These are phyloP conservation scores for Galeruca laticollis DNA, from an alignment of 2,888 invertebrate species.

Conservation along the genomic window DNA sequence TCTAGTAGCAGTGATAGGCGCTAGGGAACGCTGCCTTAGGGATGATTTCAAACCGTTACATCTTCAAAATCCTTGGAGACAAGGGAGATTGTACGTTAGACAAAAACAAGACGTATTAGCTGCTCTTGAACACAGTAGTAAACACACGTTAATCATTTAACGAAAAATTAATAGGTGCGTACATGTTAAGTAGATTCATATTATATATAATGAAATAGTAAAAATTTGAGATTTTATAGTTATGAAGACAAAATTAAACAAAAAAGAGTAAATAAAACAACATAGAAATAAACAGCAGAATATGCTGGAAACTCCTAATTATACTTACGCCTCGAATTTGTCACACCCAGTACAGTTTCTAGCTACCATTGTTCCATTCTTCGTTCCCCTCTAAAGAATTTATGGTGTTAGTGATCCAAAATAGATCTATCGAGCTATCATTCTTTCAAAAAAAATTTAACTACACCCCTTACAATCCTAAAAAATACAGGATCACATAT, in stretches of 20 bases:
- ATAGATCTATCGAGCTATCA: no score
- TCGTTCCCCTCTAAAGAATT: no score
- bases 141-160: constrained; percentile 79
- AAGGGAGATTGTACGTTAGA: constrained; percentile 91
- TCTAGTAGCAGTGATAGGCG: constrained; percentile 95
- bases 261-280: not conserved
- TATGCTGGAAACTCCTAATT: no score
- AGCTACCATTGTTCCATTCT: no score
- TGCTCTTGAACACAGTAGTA: constrained; percentile 88
- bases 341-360: no score
- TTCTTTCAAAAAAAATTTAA: no score
- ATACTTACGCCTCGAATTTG: no score
- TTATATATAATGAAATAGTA: not conserved
- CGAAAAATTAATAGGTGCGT: constrained; percentile 17
- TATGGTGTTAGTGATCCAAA: no score
- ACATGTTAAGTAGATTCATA: not conserved
- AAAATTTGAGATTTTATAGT: not conserved
- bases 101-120: constrained; percentile 91
- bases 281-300: no score
- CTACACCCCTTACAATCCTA: no score
- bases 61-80: constrained; percentile 95
- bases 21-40: constrained; percentile 90
- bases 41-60: constrained; percentile 95
- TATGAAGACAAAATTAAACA: not conserved
- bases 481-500: no score